Evolutionary conservation across 2,113 vertebrate species (phyloP), one percentile per base, ranked within the genome.

Genomic region (Microcebus jonahi): DNA sequence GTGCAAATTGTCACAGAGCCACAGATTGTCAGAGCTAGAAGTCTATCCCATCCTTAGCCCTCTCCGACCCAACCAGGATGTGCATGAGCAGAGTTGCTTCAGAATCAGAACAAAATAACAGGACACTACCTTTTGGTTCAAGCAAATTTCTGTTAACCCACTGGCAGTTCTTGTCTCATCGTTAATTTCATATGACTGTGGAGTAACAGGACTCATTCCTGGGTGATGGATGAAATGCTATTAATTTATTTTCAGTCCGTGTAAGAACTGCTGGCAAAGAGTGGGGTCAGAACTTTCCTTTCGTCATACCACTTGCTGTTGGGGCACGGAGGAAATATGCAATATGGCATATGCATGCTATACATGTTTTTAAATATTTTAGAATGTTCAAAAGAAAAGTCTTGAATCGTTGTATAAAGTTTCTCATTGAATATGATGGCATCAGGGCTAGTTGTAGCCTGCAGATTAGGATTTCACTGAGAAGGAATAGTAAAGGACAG

Each of bases 161-260:
- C 17, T 10, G 13, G 39, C 31, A 14, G 53, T 55, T 76, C 14
- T 75, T 39, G 27, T 11, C 21, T 20, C 34, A 12, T 90, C 29
- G 6, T 67, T 85, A 91, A 82, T 53, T 27, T 94, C 79, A 79
- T 57, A 48, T 8, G 9, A 36, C 45, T 71, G 13, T 65, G 45
- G 73, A 68, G 48, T 71, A 81, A 77, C 71, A 36, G 21, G 11
- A 67, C 65, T 85, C 39, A 25, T 77, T 96, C 42, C 79, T 91
- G 29, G 31, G 42, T 53, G 55, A 75, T 25, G 55, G 63, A 57
- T 76, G 50, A 42, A 70, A 88, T 88, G 76, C 76, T 94, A 45
- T n/a, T 86, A 45, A 84, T 88, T 95, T 90, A 55, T 86, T 94
- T 97, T 96, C 79, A 90, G 8, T 91, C 87, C 63, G 70, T 61